A percentile compares a stretch with the other conserved stretches of the same genome.
These are phyloP conservation scores for Myotis daubentonii DNA, from an alignment of 2,797 vertebrate species.

Conservation along the genomic window DNA sequence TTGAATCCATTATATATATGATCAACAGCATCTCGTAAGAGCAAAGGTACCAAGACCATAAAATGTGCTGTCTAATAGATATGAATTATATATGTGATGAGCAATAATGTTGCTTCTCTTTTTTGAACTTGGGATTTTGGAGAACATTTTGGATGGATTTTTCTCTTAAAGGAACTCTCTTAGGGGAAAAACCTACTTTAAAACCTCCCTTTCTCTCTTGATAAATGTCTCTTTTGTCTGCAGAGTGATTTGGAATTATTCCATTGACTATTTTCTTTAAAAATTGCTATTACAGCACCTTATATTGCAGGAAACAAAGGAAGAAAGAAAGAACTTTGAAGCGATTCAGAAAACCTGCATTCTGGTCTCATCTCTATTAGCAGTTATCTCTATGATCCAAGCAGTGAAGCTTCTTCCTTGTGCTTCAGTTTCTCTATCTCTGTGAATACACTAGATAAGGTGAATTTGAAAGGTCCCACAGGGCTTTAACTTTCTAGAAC, in stretches of 20 bases:
- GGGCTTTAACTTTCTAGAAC: neutral
- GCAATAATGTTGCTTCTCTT: neutral
- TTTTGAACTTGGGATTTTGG: neutral
- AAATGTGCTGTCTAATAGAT: slow-evolving; percentile 39
- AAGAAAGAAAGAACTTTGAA: neutral
- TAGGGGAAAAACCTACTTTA: neutral
- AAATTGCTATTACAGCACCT: slow-evolving; percentile 5
- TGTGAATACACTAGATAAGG: neutral
- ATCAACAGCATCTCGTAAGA: slow-evolving; percentile 18
- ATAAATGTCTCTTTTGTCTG: slow-evolving; percentile 46
- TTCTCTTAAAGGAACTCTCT: slow-evolving; percentile 19
- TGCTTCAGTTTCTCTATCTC: neutral
- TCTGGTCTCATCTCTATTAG: neutral
- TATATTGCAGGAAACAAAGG: neutral
- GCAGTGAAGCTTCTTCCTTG: neutral
- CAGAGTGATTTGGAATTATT: slow-evolving; percentile 36
- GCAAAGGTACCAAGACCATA: neutral
- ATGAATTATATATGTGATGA: slow-evolving; percentile 43
- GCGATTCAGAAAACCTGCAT: neutral
- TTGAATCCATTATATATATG: neutral
- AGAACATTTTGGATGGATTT: slow-evolving; percentile 31
- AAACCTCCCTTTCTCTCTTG: neutral
- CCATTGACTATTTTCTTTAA: neutral
- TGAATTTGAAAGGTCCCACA: neutral
- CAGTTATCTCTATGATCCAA: neutral